Evolutionary conservation across 1,140 invertebrate species (phyloP), one percentile per base, ranked within the genome.

Genomic region (Batillaria attramentaria): DNA sequence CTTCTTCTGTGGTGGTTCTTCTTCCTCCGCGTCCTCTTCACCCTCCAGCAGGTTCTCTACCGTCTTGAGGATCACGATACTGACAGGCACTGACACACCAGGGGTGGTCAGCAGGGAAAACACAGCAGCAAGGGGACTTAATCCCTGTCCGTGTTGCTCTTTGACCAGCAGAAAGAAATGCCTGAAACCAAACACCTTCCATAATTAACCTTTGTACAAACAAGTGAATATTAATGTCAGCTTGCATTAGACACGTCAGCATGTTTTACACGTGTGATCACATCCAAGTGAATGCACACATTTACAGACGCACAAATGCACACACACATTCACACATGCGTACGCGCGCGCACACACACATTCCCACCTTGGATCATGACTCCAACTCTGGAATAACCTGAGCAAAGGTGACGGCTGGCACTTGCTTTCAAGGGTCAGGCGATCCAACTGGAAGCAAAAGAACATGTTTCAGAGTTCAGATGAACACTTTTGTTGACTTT

Each of bases 371-470:
- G 73, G 66, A n/a, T 78, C 66, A n/a, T 60, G 35, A 72, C 78
- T 81, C 96, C 96, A 98, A 2, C 92, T 90, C 3, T 93, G 90
- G 13, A 98, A 93, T 3, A 98, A 89, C 89, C 95, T 96, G 18
- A 98, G 89, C 68, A 98, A 89, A 2, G 95, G 93, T 4, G 96
- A 97, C 1, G 96, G 96, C 85, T 93, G 95, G 83, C 96, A 94
- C 72, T 97, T 94, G 41, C 96, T 94, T 87, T 98, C 96, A 72
- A 94, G 91, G 0, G 94, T 93, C 1, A 98, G 88, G 60, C 84
- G 86, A 16, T 81, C 70, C 16, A 86, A 39, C 85, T 88, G 80
- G 18, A 79, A 83, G 78, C 46, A 50, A 13, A 13, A n/a, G n/a
- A n/a, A n/a, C n/a, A n/a, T n/a, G n/a, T n/a, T n/a, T n/a, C n/a